Evolutionary conservation across 2,797 vertebrate species (phyloP).

Genomic region (Gouania willdenowi): DNA sequence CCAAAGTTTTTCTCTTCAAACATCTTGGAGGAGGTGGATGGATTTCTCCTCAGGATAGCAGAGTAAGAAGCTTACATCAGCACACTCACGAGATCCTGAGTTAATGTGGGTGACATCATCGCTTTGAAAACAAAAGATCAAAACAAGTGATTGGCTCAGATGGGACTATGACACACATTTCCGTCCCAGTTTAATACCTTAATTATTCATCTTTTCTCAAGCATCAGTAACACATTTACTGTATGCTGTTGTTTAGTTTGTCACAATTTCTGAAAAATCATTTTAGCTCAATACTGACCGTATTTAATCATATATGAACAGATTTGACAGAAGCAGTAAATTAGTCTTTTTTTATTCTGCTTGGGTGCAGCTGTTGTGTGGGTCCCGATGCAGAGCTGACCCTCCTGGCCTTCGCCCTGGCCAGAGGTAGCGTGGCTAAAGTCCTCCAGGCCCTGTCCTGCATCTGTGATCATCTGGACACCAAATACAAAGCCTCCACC

Average conservation of each 20-base stretch:
- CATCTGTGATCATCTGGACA: conserved; percentile 82
- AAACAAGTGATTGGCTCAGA: conserved; percentile 18
- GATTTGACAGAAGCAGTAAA: too few relatives aligned
- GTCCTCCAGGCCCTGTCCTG: conserved; percentile 87
- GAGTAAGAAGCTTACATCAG: conserved; percentile 74
- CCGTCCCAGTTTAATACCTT: too few relatives aligned
- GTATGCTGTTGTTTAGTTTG: too few relatives aligned
- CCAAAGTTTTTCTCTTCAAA: conserved; percentile 93
- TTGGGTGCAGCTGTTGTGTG: conserved; percentile 79
- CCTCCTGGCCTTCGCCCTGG: conserved; percentile 91
- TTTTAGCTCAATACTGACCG: too few relatives aligned
- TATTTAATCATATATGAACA: too few relatives aligned
- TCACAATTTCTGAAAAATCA: too few relatives aligned
- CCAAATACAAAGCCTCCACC: conserved; percentile 82
- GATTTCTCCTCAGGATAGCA: conserved; percentile 93
- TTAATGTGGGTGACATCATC: conserved; percentile 22
- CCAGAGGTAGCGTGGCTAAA: conserved; percentile 91
- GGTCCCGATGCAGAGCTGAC: conserved; percentile 91
- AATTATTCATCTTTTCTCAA: too few relatives aligned
- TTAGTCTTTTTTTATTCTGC: too few relatives aligned
- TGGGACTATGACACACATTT: not conserved
- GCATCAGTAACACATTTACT: too few relatives aligned
- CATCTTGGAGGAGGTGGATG: conserved; percentile 95
- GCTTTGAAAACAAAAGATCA: conserved; percentile 8
- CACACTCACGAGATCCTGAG: conserved; percentile 6